phyloP scores from a whole-genome alignment of 2,888 invertebrate genomes.

The Calliscelio sp. region DNA sequence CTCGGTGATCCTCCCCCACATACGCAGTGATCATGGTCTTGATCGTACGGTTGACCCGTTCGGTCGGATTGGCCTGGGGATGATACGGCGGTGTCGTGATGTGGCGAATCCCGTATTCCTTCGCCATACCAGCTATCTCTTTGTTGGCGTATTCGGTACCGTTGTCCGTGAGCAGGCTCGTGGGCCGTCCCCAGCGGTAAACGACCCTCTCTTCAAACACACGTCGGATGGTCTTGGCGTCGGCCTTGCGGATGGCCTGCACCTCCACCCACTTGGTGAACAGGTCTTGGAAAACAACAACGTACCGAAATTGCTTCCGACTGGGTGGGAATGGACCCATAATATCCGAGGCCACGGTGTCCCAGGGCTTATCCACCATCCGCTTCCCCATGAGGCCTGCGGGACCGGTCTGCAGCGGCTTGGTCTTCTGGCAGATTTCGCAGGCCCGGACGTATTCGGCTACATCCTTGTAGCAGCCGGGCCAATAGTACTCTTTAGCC shows the following conservation, averaged over 20 bases:
- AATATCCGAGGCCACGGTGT: neutral
- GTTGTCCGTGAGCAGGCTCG: neutral
- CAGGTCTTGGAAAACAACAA: too few species aligned
- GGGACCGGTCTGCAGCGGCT: neutral
- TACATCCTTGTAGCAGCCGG: neutral
- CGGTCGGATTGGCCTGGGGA: neutral
- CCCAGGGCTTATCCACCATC: neutral
- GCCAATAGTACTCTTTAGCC: too few species aligned
- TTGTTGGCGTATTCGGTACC: neutral
- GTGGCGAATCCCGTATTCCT: neutral
- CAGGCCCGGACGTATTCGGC: neutral
- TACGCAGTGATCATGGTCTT: neutral
- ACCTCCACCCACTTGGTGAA: too few species aligned
- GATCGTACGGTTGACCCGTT: neutral
- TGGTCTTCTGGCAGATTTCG: neutral
- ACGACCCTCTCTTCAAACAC: neutral
- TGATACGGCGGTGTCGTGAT: neutral
- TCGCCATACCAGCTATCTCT: neutral
- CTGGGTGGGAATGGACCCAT: slow-evolving; percentile 3
- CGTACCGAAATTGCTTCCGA: too few species aligned
- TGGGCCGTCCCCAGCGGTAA: neutral
- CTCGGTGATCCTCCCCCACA: neutral
- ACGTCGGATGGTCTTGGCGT: neutral
- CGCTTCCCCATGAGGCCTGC: neutral
- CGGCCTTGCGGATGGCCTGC: neutral